Evolutionary conservation across 2,113 vertebrate genomes (phyloP).

Genomic region (Dasyornis broadbenti): DNA sequence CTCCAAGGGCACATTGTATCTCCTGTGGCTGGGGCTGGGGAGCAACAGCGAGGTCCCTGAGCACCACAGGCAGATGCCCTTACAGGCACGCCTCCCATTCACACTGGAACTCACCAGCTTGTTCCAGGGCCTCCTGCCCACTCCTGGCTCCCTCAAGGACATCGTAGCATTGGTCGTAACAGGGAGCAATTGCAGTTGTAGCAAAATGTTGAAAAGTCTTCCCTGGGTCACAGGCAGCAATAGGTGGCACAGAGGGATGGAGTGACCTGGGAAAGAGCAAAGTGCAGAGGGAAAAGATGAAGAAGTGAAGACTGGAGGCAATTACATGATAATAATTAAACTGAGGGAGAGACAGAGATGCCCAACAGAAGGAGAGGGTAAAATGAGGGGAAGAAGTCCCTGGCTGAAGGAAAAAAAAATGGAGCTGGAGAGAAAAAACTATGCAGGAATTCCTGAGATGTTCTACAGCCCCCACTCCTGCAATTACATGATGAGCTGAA

Average conservation of each 20-base stretch:
- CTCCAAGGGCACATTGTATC: neutral
- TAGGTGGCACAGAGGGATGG: neutral
- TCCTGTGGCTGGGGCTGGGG: neutral
- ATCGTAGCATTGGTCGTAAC: neutral
- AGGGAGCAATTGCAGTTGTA: neutral
- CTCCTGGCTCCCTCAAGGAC: neutral
- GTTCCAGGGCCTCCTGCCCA: neutral
- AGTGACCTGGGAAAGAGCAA: neutral
- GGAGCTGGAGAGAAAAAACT: neutral
- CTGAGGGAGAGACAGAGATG: neutral
- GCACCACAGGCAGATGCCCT: neutral
- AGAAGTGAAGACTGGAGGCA: neutral
- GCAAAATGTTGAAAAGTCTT: neutral
- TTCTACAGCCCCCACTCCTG: neutral
- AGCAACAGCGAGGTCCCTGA: neutral
- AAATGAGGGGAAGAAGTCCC: neutral
- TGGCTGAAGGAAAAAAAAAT: neutral
- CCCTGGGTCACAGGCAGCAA: neutral
- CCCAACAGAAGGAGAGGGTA: neutral
- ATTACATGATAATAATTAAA: neutral
- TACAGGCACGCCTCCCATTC: neutral
- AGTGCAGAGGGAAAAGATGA: neutral
- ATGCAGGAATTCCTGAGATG: neutral
- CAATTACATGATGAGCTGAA: neutral
- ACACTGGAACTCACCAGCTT: neutral